A percentile compares a stretch with the other conserved stretches of the same genome.
Evolutionary conservation across 2,888 invertebrate species (phyloP).

Genomic region (Elgonia sp.): DNA sequence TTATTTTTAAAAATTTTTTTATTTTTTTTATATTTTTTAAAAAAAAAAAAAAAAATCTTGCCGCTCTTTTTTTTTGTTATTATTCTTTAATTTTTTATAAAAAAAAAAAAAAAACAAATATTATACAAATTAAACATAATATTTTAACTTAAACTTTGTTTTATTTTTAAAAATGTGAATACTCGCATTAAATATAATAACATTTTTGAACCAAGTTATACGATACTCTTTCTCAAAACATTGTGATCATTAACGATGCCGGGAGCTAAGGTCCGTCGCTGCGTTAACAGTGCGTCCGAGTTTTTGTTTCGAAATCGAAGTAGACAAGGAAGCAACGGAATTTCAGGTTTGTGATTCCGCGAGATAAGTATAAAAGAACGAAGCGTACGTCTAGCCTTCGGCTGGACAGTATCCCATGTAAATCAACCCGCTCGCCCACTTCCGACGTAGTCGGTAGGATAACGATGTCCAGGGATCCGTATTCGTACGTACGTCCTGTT

Average conservation of each 20-base stretch:
- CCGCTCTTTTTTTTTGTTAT: no score
- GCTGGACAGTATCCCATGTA: slow-evolving; percentile 75
- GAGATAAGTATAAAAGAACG: slow-evolving; percentile 72
- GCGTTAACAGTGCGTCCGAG: slow-evolving; percentile 51
- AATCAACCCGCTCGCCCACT: slow-evolving; percentile 75
- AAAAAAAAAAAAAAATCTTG: no score
- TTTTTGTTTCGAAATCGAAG: slow-evolving; percentile 57
- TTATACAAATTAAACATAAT: no score
- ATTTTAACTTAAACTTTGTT: no score
- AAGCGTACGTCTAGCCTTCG: slow-evolving; percentile 72
- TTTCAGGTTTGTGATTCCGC: slow-evolving; percentile 75
- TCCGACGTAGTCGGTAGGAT: slow-evolving; percentile 79
- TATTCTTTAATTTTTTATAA: no score
- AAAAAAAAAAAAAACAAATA: no score
- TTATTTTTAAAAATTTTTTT: no score
- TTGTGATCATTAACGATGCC: slow-evolving; percentile 40
- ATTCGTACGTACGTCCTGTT: slow-evolving; percentile 81
- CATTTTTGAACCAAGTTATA: background rate
- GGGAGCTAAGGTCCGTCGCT: background rate
- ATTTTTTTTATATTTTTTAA: no score
- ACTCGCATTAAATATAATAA: slow-evolving; percentile 11
- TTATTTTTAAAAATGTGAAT: background rate
- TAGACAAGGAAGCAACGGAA: slow-evolving; percentile 66
- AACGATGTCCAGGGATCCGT: slow-evolving; percentile 83
- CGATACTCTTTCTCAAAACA: background rate